Conservation (phyloP, 2,888 invertebrate genomes). For the Cerastis leucographa region DNA sequence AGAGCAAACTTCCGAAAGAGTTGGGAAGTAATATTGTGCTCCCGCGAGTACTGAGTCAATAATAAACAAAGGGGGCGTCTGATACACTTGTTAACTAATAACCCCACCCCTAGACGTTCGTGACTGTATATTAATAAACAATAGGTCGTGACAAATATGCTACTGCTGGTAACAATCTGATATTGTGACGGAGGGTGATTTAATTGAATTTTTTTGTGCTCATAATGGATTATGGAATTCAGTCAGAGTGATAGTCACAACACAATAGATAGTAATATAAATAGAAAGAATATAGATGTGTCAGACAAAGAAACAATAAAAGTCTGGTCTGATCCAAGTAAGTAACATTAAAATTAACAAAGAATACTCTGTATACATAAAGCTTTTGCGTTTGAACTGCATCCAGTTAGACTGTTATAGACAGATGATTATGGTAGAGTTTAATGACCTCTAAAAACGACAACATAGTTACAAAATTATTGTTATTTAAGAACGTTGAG, state of each 20-base stretch:
- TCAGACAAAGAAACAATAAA: too few relatives aligned
- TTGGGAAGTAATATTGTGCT: constrained; percentile 85
- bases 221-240: constrained; percentile 37
- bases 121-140: constrained; percentile 85
- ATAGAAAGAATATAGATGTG: too few relatives aligned
- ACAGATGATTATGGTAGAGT: too few relatives aligned
- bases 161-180: constrained; percentile 74
- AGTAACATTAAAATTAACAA: too few relatives aligned
- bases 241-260: constrained; percentile 9
- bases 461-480: not conserved
- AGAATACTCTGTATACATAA: too few relatives aligned
- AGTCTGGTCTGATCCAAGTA: too few relatives aligned
- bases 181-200: constrained; percentile 70
- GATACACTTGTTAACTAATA: constrained; percentile 91
- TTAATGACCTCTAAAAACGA: too few relatives aligned
- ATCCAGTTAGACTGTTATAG: too few relatives aligned
- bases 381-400: too few relatives aligned
- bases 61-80: constrained; percentile 89
- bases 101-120: constrained; percentile 79
- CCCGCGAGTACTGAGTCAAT: constrained; percentile 84
- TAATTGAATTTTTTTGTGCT: constrained; percentile 77
- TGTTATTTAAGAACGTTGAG: not conserved
- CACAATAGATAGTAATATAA: not conserved
- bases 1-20: constrained; percentile 90
- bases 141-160: constrained; percentile 79